Base-by-base conservation (phyloP, 2,113 vertebrate genomes). In the Saccopteryx leptura region DNA sequence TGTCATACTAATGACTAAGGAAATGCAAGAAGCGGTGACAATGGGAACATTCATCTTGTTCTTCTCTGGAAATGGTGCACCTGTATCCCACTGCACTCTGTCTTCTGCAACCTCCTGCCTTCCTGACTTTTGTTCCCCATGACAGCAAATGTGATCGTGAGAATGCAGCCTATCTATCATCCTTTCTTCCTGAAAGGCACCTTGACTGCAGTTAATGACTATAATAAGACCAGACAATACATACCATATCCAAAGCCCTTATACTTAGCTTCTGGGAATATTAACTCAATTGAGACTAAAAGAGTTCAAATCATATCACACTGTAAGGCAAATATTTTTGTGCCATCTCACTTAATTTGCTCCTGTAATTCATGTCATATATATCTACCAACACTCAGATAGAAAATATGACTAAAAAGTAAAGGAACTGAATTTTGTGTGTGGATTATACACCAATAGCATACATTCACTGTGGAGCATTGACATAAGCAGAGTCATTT, bases 181-280 rank as follows among this genome's bases (percentile, higher is more conserved):
- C 94, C 97, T 92, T 97, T 98, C 96, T 90, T 88, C 93, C 98
- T 98, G 97, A 99, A 99, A 98, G 98, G 98, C 99, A 99, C 99
- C 98, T 99, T 99, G 98, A 96, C 97, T 97, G 87, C 68, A 58
- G 86, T 95, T 97, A 98, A 98, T 91, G 91, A 96, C 94, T 96
- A 54, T 92, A 98, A 97, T 61, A 87, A 98, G 80, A 97, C 78
- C 88, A 97, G 98, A 96, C 58, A 97, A 79, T 90, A 94, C 79
- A 93, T 10, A 88, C 58, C n/a, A 71, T 39, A 79, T 24, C 61
- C 75, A 85, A 91, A 33, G 69, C 82, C 83, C 88, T 97, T 78
- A 58, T 52, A 94, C 28, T 10, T 71, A 5, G 86, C 2, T 69
- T 95, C 93, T 97, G 95, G 97, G 93, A 96, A 97, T 90, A 0